Evolutionary conservation across 1,140 invertebrate species (phyloP), one percentile per base, ranked within the genome.

Genomic region (Anastrepha ludens): DNA sequence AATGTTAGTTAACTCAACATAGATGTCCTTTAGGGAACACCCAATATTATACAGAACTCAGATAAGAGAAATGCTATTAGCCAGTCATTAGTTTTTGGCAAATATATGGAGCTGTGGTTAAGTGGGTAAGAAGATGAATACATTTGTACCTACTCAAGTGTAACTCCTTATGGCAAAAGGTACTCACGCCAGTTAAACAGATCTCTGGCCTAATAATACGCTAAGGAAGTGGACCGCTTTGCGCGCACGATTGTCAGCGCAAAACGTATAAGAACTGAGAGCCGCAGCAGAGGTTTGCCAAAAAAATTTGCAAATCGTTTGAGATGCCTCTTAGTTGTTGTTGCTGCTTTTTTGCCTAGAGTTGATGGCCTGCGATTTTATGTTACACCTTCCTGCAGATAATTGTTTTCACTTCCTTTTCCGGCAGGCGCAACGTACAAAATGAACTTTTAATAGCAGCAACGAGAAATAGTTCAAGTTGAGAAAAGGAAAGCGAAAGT

Each of bases 371-470:
- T 50, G 55, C 50, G 74, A 7, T 55, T 81, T 81, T 55, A 55
- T 81, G 74, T 55, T 81, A 55, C 74, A 81, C 74, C 74, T 81
- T 81, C 74, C 74, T 81, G 74, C 74, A 81, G 74, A 81, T 81
- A 81, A 81, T 81, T 81, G 74, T 81, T 81, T 81, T 81, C 74
- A 58, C 74, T 55, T 81, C 74, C 74, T 6, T 29, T 81, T 81
- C 74, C 74, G 74, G 47, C 74, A 29, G 47, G n/a, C 74, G 39
- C 70, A 44, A 41, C 70, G 41, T 29, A 81, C 17, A 50, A 81
- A 81, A 81, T 81, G 74, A 81, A 81, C 44, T 81, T 81, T 81
- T 81, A 81, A 81, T 81, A 41, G 74, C 74, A 81, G 74, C n/a
- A 55, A n/a, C n/a, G 9, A 81, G 47, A 62, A 62, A 13, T 62